Evolutionary conservation across 2,888 invertebrate species (phyloP).

Genomic region (Petrolisthes manimaculis): DNA sequence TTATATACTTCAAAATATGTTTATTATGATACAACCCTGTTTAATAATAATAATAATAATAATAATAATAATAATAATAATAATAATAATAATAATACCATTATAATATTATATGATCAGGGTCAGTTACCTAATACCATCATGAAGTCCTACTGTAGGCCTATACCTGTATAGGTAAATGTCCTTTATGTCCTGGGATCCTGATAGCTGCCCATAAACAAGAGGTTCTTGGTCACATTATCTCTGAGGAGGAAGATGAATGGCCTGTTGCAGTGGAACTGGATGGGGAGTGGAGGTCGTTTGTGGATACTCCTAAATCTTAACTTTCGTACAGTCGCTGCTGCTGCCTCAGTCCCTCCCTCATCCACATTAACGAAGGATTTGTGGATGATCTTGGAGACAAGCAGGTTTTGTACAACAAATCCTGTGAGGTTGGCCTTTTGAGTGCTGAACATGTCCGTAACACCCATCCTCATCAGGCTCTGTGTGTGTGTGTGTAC

Average conservation of each 20-base stretch:
- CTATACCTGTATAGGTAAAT: no score
- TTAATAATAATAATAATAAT: no score
- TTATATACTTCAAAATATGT: no score
- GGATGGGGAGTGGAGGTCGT: neutral
- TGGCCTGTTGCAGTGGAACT: slow-evolving; percentile 66
- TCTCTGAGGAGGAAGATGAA: slow-evolving; percentile 67
- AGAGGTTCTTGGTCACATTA: slow-evolving; percentile 55
- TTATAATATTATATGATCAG: no score
- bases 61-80: no score
- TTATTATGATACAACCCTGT: no score
- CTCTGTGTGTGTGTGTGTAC: slow-evolving; percentile 27
- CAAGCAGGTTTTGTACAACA: slow-evolving; percentile 73
- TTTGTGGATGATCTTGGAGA: slow-evolving; percentile 84
- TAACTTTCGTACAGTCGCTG: slow-evolving; percentile 72
- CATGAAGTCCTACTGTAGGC: no score
- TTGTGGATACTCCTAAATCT: no score
- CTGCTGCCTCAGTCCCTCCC: slow-evolving; percentile 87
- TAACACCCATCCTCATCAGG: slow-evolving; percentile 75
- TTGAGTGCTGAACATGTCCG: slow-evolving; percentile 75
- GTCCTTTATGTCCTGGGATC: slow-evolving; percentile 37
- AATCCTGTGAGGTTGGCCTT: slow-evolving; percentile 79
- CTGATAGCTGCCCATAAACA: slow-evolving; percentile 66
- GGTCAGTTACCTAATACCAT: no score
- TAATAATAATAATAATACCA: no score
- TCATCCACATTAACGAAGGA: slow-evolving; percentile 89